Conservation (phyloP, 1,140 invertebrate genomes). For the Zophobas morio region DNA sequence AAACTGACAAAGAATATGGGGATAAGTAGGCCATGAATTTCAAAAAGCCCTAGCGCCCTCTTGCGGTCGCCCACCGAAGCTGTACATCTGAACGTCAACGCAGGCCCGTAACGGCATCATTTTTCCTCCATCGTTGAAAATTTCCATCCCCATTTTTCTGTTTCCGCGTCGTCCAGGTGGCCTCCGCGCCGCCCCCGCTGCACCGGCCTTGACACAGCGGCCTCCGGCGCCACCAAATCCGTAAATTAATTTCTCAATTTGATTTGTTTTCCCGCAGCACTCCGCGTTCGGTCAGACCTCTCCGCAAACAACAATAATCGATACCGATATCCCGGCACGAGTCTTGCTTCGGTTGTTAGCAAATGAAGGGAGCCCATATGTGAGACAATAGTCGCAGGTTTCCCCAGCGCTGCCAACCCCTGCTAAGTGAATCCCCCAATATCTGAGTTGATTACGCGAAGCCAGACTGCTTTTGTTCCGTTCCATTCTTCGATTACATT, state of each 20-base stretch:
- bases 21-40: too few relatives aligned
- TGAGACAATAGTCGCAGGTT: conserved; percentile 58
- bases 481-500: conserved; percentile 51
- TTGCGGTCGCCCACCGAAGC: too few relatives aligned
- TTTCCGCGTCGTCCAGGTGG: too few relatives aligned
- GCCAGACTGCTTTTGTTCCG: conserved; percentile 56
- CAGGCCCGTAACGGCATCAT: too few relatives aligned
- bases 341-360: conserved; percentile 57
- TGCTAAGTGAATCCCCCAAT: conserved; percentile 57
- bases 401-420: conserved; percentile 45
- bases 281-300: neutral
- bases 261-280: neutral
- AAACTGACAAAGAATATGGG: too few relatives aligned
- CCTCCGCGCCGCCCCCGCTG: too few relatives aligned
- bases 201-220: too few relatives aligned
- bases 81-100: too few relatives aligned
- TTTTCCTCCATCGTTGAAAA: too few relatives aligned
- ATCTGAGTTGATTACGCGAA: conserved; percentile 57
- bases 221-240: too few relatives aligned
- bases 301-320: conserved; percentile 52
- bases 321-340: conserved; percentile 53
- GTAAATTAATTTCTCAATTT: conserved; percentile 9
- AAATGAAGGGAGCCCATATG: conserved; percentile 63
- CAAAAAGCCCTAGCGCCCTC: too few relatives aligned
- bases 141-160: too few relatives aligned